Evolutionary conservation across 2,888 invertebrate genomes (phyloP).

Genomic region (Hoplodrina blanda): DNA sequence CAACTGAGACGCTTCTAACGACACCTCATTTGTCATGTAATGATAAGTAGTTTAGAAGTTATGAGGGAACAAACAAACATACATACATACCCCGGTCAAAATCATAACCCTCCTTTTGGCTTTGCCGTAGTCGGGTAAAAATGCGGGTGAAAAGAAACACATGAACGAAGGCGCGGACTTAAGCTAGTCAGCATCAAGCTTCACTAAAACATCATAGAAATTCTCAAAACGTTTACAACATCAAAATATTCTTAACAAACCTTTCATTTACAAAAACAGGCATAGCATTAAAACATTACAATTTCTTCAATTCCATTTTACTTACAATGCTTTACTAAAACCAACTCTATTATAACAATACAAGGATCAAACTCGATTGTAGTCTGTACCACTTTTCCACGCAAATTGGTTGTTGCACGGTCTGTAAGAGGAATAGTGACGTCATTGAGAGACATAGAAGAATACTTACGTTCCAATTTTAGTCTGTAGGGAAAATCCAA

Average conservation of each 20-base stretch:
- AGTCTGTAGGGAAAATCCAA: constrained; percentile 17
- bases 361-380: constrained; percentile 18
- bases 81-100: too few species aligned
- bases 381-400: background rate
- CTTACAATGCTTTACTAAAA: background rate
- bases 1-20: too few species aligned
- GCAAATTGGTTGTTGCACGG: constrained; percentile 50
- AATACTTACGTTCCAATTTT: constrained; percentile 31
- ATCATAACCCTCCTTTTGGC: too few species aligned
- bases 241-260: background rate
- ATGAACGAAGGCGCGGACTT: too few species aligned
- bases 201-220: background rate
- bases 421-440: constrained; percentile 21
- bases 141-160: too few species aligned
- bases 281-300: constrained; percentile 21
- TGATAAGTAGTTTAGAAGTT: too few species aligned
- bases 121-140: too few species aligned
- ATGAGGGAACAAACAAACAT: too few species aligned
- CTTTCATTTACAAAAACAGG: constrained; percentile 17
- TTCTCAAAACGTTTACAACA: background rate
- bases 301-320: constrained; percentile 14
- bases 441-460: constrained; percentile 36
- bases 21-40: too few species aligned
- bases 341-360: rapidly evolving
- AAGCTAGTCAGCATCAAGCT: too few species aligned